Evolutionary conservation across 2,113 vertebrate genomes (phyloP), one percentile per base, ranked within the genome.

Genomic region (Amblyornis subalaris): DNA sequence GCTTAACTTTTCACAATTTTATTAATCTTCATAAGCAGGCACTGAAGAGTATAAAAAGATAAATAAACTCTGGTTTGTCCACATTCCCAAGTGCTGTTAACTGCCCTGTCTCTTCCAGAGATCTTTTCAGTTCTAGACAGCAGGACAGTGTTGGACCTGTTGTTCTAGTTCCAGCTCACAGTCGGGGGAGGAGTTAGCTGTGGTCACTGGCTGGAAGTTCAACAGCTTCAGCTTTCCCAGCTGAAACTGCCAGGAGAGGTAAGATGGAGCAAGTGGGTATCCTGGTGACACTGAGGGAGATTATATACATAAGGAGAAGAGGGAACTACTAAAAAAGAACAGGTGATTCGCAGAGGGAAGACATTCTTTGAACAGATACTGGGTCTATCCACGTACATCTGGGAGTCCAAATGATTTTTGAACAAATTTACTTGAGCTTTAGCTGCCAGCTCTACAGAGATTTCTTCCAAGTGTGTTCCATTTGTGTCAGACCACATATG

Each of bases 1-100:
- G 25, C n/a, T 78, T 93, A 82, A 31, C 33, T 88, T 70, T 88
- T 73, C 77, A 73, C 29, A 40, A 62, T 71, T 92, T 88, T 94
- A 95, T 87, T 90, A 33, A 50, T 79, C 26, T 35, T 89, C 36
- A 25, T 17, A 61, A 70, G 51, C 60, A 94, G 60, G 38, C 80
- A 81, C 12, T 42, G 48, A 45, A 50, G 42, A 62, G 11, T 66
- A 73, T 20, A 69, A 89, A 94, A 89, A 77, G 10, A 80, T 28
- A 69, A 75, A 83, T 54, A 69, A 77, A 16, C 14, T 40, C 14
- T 12, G 57, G 8, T 25, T 65, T 60, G 14, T 33, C 54, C 36
- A 50, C 17, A 7, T 51, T 55, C 40, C 58, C 58, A 35, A 8
- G 33, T 6, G 26, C 8, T 25, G 10, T 24, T 19, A 14, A 6